Evolutionary conservation across 2,113 vertebrate genomes (phyloP), one percentile per base, ranked within the genome.

Genomic region (Alethe castanea): DNA sequence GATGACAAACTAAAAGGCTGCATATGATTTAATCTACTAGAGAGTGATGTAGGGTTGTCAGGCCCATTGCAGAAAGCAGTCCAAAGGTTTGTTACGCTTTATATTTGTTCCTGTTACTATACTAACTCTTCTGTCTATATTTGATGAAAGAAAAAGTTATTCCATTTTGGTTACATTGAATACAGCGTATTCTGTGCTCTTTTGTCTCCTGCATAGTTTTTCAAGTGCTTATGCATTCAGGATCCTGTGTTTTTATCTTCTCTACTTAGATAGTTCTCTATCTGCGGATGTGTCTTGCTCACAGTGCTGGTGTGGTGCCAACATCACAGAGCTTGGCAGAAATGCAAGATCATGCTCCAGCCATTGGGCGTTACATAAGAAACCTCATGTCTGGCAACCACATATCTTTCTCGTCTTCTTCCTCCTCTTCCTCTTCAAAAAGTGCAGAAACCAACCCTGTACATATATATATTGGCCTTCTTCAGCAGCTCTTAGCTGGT

Each of bases 281-380:
- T 93, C 97, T 99, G 96, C 98, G 99, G 95, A 99, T 99, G 99
- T 99, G 99, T 96, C 98, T 99, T 36, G 99, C 99, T 80, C 97
- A 99, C 92, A 99, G 99, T 47, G 99, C 99, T 1, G 99, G 99
- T 26, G 98, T 99, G 94, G 98, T 98, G 17, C 98, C 98, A 83
- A 94, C 98, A 78, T 99, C 99, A 19, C 98, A 98, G 84, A 99
- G 97, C 88, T 94, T 99, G 96, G 97, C 98, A 36, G 99, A 99
- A 94, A 99, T 99, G 99, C 99, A 99, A 86, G 99, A 99, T 73
- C 99, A 99, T 19, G 98, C 99, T 76, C 99, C 99, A 33, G 98
- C 98, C 76, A 99, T 99, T 36, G 99, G 99, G 17, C 98, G 97
- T 87, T 99, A 99, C 19, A 92, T 99, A 81, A 98, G 98, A 94